phyloP scores from a whole-genome alignment of 2,888 invertebrate species.

The Platerodrilus igneus region DNA sequence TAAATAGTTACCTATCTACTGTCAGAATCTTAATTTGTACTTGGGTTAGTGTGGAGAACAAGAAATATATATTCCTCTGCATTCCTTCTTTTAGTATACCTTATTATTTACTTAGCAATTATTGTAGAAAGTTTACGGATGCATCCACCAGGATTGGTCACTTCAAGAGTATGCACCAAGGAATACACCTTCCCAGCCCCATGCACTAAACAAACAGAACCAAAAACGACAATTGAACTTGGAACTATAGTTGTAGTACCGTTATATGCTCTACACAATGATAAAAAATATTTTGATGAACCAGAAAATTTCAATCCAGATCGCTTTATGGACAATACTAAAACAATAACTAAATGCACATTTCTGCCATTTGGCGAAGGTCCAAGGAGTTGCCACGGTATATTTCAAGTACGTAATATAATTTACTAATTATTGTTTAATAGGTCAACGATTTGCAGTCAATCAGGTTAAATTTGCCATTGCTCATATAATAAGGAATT shows the following conservation, averaged over 20 bases:
- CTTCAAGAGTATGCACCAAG: slow-evolving; percentile 31
- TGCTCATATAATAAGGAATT: too few species aligned
- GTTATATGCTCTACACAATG: slow-evolving; percentile 38
- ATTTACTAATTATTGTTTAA: too few species aligned
- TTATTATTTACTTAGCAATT: too few species aligned
- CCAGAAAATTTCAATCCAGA: slow-evolving; percentile 46
- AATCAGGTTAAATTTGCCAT: too few species aligned
- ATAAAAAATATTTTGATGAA: slow-evolving; percentile 42
- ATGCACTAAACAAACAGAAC: slow-evolving; percentile 15
- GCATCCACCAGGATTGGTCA: slow-evolving; percentile 24
- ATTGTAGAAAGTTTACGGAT: slow-evolving; percentile 26
- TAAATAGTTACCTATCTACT: too few species aligned
- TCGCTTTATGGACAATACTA: slow-evolving; percentile 40
- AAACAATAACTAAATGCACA: slow-evolving; percentile 29
- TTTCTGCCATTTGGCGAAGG: slow-evolving; percentile 34
- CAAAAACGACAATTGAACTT: slow-evolving; percentile 29
- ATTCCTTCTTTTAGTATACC: too few species aligned
- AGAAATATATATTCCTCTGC: too few species aligned
- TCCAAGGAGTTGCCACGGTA: slow-evolving; percentile 32
- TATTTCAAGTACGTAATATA: too few species aligned
- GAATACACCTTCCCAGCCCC: slow-evolving; percentile 27
- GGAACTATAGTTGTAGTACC: slow-evolving; percentile 41
- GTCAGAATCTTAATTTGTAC: too few species aligned
- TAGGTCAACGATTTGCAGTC: too few species aligned
- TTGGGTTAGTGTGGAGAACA: too few species aligned